Evolutionary conservation across 2,888 invertebrate genomes (phyloP).

Genomic region (Venusia cambrica): DNA sequence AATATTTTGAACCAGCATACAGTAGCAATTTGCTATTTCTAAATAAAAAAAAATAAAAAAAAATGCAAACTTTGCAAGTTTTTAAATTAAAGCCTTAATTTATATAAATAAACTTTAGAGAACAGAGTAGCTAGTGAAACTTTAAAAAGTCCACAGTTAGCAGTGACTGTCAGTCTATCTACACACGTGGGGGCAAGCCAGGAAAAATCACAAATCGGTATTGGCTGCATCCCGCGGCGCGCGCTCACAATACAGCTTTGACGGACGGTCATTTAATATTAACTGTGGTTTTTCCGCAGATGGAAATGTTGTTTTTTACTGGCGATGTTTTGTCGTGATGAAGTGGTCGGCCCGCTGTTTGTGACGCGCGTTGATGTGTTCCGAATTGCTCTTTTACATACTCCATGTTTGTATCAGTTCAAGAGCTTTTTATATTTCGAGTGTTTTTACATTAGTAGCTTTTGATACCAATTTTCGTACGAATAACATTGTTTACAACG

Average conservation of each 20-base stretch:
- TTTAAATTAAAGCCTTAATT: too few species aligned
- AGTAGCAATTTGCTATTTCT: too few species aligned
- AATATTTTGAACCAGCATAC: too few species aligned
- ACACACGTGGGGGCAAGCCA: slow-evolving; percentile 29
- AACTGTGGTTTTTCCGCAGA: slow-evolving; percentile 79
- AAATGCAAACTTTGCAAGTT: too few species aligned
- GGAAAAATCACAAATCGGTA: slow-evolving; percentile 77
- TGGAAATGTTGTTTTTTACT: slow-evolving; percentile 78
- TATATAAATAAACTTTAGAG: too few species aligned
- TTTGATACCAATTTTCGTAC: slow-evolving; percentile 27
- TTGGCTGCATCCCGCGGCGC: slow-evolving; percentile 69
- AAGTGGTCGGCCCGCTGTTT: slow-evolving; percentile 73
- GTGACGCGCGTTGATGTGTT: slow-evolving; percentile 72
- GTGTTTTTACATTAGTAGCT: slow-evolving; percentile 20
- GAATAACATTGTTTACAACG: slow-evolving; percentile 12
- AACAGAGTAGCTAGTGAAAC: too few species aligned
- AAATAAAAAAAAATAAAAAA: too few species aligned
- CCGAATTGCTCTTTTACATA: slow-evolving; percentile 68
- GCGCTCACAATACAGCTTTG: slow-evolving; percentile 75
- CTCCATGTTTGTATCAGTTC: slow-evolving; percentile 56
- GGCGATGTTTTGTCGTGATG: slow-evolving; percentile 71
- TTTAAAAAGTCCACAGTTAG: background rate
- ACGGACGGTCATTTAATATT: slow-evolving; percentile 80
- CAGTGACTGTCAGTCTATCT: slow-evolving; percentile 4
- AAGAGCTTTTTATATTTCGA: slow-evolving; percentile 47